Evolutionary conservation across 2,797 vertebrate genomes (phyloP).

Genomic region (Melanotaenia parkinsoni): DNA sequence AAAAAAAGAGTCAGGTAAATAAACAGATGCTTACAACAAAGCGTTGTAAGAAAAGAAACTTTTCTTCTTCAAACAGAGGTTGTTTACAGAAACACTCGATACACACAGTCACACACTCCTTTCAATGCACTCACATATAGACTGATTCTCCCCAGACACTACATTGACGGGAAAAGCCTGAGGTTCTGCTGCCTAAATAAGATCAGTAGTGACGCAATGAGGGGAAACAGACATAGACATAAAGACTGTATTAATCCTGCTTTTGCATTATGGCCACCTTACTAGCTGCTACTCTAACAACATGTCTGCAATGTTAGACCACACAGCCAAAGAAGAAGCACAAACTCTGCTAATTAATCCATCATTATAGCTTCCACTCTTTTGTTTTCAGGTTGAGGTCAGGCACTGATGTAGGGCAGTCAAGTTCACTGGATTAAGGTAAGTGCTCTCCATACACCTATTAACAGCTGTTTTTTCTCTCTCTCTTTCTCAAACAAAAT

Average conservation of each 20-base stretch:
- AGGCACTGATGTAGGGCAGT: not conserved
- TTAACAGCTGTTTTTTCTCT: not conserved
- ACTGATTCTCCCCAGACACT: slow-evolving; percentile 52
- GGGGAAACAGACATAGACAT: slow-evolving; percentile 56
- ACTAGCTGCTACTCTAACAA: not conserved
- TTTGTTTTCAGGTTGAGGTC: slow-evolving; percentile 3
- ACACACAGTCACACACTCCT: slow-evolving; percentile 16
- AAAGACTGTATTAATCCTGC: slow-evolving; percentile 6
- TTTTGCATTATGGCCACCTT: slow-evolving; percentile 9
- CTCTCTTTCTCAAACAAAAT: not conserved
- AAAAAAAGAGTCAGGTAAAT: slow-evolving; percentile 59
- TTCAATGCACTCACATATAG: slow-evolving; percentile 30
- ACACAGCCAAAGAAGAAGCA: slow-evolving; percentile 1
- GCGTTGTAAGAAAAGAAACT: slow-evolving; percentile 14
- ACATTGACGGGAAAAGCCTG: slow-evolving; percentile 56
- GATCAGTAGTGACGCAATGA: slow-evolving; percentile 72
- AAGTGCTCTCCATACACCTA: not conserved
- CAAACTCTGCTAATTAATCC: not conserved
- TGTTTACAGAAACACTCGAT: slow-evolving; percentile 37
- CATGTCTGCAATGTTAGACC: not conserved
- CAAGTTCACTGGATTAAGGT: slow-evolving; percentile 5
- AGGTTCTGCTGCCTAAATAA: slow-evolving; percentile 44
- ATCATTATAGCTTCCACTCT: not conserved
- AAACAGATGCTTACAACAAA: slow-evolving; percentile 36
- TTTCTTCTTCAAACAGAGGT: slow-evolving; percentile 30